These are phyloP conservation scores for Lerista edwardsae DNA, from an alignment of 2,797 vertebrate genomes.

Conservation along the genomic window DNA sequence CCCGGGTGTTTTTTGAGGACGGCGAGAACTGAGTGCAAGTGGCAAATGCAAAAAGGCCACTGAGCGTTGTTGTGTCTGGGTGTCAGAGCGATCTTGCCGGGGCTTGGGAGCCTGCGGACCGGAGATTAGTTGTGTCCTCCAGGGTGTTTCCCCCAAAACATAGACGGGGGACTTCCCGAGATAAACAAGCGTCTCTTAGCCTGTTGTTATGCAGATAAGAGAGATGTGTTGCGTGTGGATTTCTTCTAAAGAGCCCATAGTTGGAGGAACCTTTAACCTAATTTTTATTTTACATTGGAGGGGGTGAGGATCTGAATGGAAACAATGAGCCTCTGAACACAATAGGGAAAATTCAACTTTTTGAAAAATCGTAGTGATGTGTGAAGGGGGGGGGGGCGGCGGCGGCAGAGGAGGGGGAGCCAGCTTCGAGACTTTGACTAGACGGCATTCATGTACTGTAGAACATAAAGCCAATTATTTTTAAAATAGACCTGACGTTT, in stretches of 20 bases:
- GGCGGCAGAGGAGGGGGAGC: slow-evolving; percentile 24
- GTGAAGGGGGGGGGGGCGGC: not conserved
- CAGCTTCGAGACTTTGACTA: slow-evolving; percentile 65
- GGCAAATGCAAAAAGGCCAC: slow-evolving; percentile 65
- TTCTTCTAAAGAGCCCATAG: slow-evolving; percentile 57
- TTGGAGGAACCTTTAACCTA: slow-evolving; percentile 30
- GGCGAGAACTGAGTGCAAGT: slow-evolving; percentile 53
- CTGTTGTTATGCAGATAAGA: slow-evolving; percentile 77
- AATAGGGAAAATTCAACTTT: slow-evolving; percentile 57
- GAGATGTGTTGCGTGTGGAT: slow-evolving; percentile 59
- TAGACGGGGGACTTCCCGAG: slow-evolving; percentile 75
- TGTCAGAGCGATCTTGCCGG: slow-evolving; percentile 51
- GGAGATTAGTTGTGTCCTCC: slow-evolving; percentile 77
- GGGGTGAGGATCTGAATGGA: slow-evolving; percentile 7
- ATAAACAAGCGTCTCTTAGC: slow-evolving; percentile 79
- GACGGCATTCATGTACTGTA: slow-evolving; percentile 69
- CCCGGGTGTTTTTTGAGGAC: slow-evolving; percentile 57
- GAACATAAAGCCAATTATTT: slow-evolving; percentile 67
- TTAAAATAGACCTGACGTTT: slow-evolving; percentile 52
- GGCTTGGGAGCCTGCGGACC: slow-evolving; percentile 71
- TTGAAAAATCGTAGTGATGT: slow-evolving; percentile 54
- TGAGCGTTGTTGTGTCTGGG: slow-evolving; percentile 66
- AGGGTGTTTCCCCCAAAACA: slow-evolving; percentile 79
- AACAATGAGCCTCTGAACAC: slow-evolving; percentile 16
- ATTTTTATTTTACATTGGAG: slow-evolving; percentile 32